Percentiles rank a stretch among this genome's conserved stretches.
phyloP scores from a whole-genome alignment of 2,888 invertebrate species.

The Phyto melanocephala region DNA sequence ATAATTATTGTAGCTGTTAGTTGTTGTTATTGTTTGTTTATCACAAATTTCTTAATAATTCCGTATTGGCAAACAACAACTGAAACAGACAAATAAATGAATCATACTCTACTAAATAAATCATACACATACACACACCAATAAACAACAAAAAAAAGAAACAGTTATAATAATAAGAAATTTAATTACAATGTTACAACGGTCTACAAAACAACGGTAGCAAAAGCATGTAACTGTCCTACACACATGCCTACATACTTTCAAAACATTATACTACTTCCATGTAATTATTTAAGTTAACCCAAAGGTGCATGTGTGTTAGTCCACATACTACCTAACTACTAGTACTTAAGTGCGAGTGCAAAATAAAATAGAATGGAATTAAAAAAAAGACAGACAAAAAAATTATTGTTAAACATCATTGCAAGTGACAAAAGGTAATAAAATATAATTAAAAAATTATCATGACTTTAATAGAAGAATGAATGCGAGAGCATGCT shows the following conservation, averaged over 20 bases:
- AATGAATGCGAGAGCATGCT: conserved; percentile 40
- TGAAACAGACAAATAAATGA: conserved; percentile 27
- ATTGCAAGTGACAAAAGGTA: conserved; percentile 59
- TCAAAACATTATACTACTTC: background rate
- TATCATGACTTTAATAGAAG: conserved; percentile 55
- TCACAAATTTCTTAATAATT: conserved; percentile 59
- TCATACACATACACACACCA: background rate
- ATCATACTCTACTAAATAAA: conserved; percentile 41
- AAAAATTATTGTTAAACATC: conserved; percentile 45
- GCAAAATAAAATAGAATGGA: conserved; percentile 20
- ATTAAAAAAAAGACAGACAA: background rate
- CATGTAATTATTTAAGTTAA: too few relatives aligned
- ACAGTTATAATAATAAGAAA: conserved; percentile 43
- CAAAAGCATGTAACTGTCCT: too few relatives aligned
- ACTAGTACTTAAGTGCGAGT: background rate
- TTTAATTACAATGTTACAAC: conserved; percentile 27
- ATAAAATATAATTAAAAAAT: conserved; percentile 64
- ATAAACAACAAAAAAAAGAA: background rate
- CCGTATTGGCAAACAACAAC: conserved; percentile 38
- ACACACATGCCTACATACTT: background rate
- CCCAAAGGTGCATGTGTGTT: background rate
- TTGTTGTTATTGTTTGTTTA: conserved; percentile 11
- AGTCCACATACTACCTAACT: too few relatives aligned
- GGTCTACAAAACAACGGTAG: background rate
- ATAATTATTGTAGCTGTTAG: background rate